Evolutionary conservation across 2,888 invertebrate genomes (phyloP).

Genomic region (Ectobius pallidus): DNA sequence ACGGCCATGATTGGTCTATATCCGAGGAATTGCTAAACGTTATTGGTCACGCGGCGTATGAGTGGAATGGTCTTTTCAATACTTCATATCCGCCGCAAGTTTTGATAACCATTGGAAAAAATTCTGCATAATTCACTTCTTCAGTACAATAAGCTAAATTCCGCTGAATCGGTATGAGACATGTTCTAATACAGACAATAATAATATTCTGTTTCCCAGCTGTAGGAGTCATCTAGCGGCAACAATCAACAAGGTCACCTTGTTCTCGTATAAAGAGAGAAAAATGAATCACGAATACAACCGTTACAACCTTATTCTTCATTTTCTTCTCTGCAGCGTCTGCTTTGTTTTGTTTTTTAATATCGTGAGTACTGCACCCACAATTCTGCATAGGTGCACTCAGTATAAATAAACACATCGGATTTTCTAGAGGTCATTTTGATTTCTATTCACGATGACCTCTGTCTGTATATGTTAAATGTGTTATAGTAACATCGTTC

Average conservation of each 20-base stretch:
- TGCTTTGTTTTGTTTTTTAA: background rate
- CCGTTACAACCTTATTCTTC: constrained; percentile 13
- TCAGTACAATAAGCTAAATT: background rate
- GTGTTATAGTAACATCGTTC: too few species aligned
- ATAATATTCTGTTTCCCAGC: constrained; percentile 5
- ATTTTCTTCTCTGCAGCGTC: background rate
- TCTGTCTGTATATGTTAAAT: too few species aligned
- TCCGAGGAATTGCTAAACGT: too few species aligned
- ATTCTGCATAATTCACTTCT: background rate
- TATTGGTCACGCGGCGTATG: too few species aligned
- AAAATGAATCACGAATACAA: constrained; percentile 22
- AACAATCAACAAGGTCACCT: constrained; percentile 11
- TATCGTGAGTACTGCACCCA: constrained; percentile 1
- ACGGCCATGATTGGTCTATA: too few species aligned
- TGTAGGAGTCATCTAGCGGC: background rate
- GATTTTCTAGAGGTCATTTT: too few species aligned
- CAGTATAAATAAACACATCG: too few species aligned
- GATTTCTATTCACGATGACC: too few species aligned
- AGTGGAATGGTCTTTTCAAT: too few species aligned
- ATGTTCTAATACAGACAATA: constrained; percentile 10
- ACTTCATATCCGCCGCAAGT: too few species aligned
- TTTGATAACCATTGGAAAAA: too few species aligned
- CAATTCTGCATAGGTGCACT: too few species aligned
- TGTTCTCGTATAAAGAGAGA: background rate
- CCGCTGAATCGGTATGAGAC: constrained; percentile 14